Evolutionary conservation across 1,140 invertebrate species (phyloP).

Genomic region (Halesus radiatus): DNA sequence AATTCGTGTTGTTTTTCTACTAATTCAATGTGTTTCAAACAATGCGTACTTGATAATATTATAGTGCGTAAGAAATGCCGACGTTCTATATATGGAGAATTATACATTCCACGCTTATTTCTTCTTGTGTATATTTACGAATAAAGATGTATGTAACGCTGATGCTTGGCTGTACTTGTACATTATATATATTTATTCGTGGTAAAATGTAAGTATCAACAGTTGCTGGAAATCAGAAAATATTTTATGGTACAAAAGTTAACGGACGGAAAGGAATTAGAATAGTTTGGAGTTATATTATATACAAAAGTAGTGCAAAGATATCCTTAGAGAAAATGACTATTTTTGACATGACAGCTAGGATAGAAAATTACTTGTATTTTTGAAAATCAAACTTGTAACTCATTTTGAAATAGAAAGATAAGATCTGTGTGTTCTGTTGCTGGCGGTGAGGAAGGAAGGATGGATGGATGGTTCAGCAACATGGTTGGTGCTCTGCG

Average conservation of each 20-base stretch:
- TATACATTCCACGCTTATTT: slow-evolving; percentile 41
- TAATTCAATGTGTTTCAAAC: slow-evolving; percentile 12
- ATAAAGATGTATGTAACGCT: slow-evolving; percentile 29
- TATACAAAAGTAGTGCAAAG: slow-evolving; percentile 50
- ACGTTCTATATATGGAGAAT: not conserved
- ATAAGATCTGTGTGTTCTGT: not conserved
- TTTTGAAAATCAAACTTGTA: slow-evolving; percentile 51
- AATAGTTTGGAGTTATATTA: slow-evolving; percentile 45
- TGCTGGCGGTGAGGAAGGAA: not conserved
- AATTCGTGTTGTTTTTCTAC: slow-evolving; percentile 20
- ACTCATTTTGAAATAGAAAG: slow-evolving; percentile 39
- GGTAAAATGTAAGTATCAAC: slow-evolving; percentile 35
- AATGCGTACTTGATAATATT: slow-evolving; percentile 11
- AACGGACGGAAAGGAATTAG: slow-evolving; percentile 28
- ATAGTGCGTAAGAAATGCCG: slow-evolving; percentile 17
- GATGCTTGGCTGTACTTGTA: slow-evolving; percentile 42
- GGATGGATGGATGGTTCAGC: slow-evolving; percentile 12
- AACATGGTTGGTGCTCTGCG: slow-evolving; percentile 55
- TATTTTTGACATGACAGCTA: slow-evolving; percentile 58
- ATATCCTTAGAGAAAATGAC: slow-evolving; percentile 53
- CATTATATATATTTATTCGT: slow-evolving; percentile 41
- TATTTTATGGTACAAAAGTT: slow-evolving; percentile 44
- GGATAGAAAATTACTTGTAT: slow-evolving; percentile 54
- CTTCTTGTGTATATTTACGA: slow-evolving; percentile 28
- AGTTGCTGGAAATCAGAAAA: slow-evolving; percentile 37